These are phyloP conservation scores for Morone chrysops DNA, from an alignment of 2,113 vertebrate genomes.

Conservation along the genomic window DNA sequence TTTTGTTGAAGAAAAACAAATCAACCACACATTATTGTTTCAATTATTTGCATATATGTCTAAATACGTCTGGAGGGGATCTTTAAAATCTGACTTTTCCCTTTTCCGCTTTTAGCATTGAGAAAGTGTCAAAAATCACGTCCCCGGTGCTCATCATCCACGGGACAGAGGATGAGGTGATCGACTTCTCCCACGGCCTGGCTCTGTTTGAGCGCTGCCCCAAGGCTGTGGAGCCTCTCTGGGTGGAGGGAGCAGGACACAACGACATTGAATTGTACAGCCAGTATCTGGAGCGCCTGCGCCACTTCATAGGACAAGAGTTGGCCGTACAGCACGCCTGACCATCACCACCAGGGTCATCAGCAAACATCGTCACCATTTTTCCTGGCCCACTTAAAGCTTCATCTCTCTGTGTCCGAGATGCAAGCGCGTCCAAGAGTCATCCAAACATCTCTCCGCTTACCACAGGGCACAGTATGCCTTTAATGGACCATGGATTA, in stretches of 20 bases:
- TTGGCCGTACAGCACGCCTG: constrained; percentile 83
- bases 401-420: background rate
- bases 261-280: constrained; percentile 99
- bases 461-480: background rate
- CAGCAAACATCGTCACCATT: background rate
- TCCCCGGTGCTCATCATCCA: constrained; percentile 98
- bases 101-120: constrained; percentile 85
- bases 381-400: constrained; percentile 19
- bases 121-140: constrained; percentile 97
- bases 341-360: constrained; percentile 26
- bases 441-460: constrained; percentile 17
- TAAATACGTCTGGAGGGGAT: too few relatives aligned
- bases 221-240: constrained; percentile 96
- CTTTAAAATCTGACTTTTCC: background rate
- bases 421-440: background rate
- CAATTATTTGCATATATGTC: too few relatives aligned
- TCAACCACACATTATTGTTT: too few relatives aligned
- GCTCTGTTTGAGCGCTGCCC: constrained; percentile 97
- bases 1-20: too few relatives aligned
- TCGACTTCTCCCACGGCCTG: constrained; percentile 97
- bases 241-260: constrained; percentile 98
- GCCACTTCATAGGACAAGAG: constrained; percentile 95
- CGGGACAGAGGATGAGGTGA: constrained; percentile 97
- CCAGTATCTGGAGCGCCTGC: constrained; percentile 97
- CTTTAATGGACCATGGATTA: constrained; percentile 9